Conservation (phyloP, 1,140 invertebrate species). For the Drosophila busckii region DNA sequence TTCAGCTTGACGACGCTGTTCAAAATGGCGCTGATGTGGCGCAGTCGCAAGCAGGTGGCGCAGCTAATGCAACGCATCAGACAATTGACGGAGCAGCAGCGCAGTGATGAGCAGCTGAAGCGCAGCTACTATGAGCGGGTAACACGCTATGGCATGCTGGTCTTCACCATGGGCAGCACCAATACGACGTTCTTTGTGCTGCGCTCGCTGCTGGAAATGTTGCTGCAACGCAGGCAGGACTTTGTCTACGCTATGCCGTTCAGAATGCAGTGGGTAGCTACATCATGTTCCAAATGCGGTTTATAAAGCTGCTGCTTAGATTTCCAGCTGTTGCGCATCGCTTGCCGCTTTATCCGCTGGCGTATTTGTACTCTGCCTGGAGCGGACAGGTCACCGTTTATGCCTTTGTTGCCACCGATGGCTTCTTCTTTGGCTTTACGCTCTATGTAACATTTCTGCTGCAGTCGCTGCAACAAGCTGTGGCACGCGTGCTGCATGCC, state of each 20-base stretch:
- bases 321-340: conserved; percentile 42
- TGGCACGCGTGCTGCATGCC: conserved; percentile 9
- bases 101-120: background rate
- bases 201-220: conserved; percentile 57
- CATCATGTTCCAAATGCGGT: too few species aligned
- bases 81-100: conserved; percentile 28
- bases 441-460: conserved; percentile 49
- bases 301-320: too few species aligned
- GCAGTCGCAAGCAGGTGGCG: conserved; percentile 31
- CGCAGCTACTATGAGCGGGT: conserved; percentile 27
- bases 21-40: conserved; percentile 54
- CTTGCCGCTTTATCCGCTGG: conserved; percentile 41
- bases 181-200: conserved; percentile 46
- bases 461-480: conserved; percentile 23
- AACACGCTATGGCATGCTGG: conserved; percentile 43
- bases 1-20: conserved; percentile 52
- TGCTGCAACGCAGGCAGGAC: conserved; percentile 1
- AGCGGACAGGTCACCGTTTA: conserved; percentile 56
- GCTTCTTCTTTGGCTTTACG: conserved; percentile 57
- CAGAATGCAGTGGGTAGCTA: conserved; percentile 43
- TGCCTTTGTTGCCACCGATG: conserved; percentile 51
- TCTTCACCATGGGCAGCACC: conserved; percentile 44
- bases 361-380: conserved; percentile 53
- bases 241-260: conserved; percentile 61
- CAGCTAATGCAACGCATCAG: conserved; percentile 36